A percentile compares a stretch with the other conserved stretches of the same genome.
Evolutionary conservation across 2,113 vertebrate species (phyloP).

Genomic region (Pseudonaja textilis): DNA sequence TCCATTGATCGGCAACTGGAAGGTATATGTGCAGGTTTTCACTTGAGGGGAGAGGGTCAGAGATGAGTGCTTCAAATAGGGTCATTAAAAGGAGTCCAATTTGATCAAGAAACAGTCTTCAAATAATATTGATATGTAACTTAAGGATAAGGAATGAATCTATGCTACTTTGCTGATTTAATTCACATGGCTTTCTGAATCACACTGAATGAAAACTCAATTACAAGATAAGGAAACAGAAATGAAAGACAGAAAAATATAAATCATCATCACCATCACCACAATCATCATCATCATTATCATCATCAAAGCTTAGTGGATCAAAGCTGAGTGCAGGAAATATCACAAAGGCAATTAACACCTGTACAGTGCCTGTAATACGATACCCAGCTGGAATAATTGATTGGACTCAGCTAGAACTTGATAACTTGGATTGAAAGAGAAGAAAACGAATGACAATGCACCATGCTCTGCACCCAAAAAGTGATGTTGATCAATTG

Average conservation of each 20-base stretch:
- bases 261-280: not conserved
- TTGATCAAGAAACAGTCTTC: not conserved
- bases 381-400: no score
- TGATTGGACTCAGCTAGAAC: no score
- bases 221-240: not conserved
- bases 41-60: constrained; percentile 52
- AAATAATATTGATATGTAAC: not conserved
- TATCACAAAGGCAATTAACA: no score
- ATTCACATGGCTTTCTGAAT: not conserved
- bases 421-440: no score
- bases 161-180: not conserved
- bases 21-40: constrained; percentile 68
- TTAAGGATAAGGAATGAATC: not conserved
- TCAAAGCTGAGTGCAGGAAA: no score
- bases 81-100: constrained; percentile 16
- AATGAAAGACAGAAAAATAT: not conserved
- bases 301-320: no score
- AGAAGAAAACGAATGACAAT: no score
- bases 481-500: no score
- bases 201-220: not conserved
- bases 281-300: no score
- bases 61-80: constrained; percentile 48
- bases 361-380: no score
- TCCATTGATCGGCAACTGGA: constrained; percentile 64
- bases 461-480: no score